A percentile compares a stretch with the other conserved stretches of the same genome.
Evolutionary conservation across 2,888 invertebrate genomes (phyloP).

Genomic region (Xestoiulus laeticollis): DNA sequence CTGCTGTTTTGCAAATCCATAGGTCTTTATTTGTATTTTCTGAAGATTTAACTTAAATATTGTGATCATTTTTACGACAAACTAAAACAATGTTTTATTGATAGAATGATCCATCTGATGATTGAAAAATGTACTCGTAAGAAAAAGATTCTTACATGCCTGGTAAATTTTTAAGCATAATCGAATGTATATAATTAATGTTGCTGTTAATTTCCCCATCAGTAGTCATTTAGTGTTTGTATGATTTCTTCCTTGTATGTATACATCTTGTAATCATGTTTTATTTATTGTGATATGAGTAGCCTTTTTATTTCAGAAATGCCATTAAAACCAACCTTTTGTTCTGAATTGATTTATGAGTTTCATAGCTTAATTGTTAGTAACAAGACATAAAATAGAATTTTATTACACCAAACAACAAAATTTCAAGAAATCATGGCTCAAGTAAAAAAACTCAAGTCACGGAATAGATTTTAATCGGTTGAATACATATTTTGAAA

Average conservation of each 20-base stretch:
- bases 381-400: background rate
- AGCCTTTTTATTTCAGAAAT: background rate
- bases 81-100: background rate
- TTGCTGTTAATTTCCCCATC: constrained; percentile 34
- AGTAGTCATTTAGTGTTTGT: constrained; percentile 5
- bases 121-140: background rate
- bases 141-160: background rate
- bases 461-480: no score
- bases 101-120: background rate
- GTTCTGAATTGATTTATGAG: background rate
- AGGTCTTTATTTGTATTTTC: no score
- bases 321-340: constrained; percentile 17
- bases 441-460: no score
- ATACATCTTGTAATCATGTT: constrained; percentile 35
- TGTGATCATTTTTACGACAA: background rate
- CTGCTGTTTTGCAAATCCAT: no score
- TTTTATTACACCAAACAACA: background rate
- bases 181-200: constrained; percentile 19
- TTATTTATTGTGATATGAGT: constrained; percentile 23
- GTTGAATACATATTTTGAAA: no score
- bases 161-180: constrained; percentile 4
- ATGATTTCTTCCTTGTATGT: background rate
- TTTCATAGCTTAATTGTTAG: background rate
- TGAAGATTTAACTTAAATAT: background rate
- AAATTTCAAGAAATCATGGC: no score